Conservation (phyloP, 2,797 vertebrate genomes). For the Enteromius radiatus region DNA sequence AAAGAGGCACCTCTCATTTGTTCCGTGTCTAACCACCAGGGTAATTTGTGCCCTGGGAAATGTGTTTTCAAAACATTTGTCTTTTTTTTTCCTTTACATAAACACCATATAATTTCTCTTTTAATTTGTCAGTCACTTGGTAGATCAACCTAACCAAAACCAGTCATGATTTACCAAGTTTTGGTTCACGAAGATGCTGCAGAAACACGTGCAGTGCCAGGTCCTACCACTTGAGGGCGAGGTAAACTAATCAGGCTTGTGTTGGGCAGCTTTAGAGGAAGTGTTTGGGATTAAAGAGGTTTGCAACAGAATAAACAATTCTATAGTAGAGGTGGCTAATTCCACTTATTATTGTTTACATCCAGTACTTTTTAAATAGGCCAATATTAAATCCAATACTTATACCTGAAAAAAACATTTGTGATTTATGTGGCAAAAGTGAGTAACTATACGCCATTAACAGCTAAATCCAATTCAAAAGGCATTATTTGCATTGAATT, state of each 20-base stretch:
- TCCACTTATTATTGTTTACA: not conserved
- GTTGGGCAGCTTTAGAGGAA: conserved; percentile 41
- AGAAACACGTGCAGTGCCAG: conserved; percentile 29
- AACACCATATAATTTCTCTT: not conserved
- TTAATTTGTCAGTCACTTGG: not conserved
- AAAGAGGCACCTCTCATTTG: conserved; percentile 43
- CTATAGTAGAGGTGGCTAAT: not conserved
- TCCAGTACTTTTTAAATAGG: not conserved
- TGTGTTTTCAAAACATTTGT: not conserved
- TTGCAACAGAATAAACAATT: conserved; percentile 57
- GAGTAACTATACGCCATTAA: not conserved
- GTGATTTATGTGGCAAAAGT: not conserved
- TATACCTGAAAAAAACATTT: not conserved
- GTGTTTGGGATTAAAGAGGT: conserved; percentile 72
- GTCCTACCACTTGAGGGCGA: conserved; percentile 80
- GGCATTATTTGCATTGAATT: not conserved
- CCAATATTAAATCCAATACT: not conserved
- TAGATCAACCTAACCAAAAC: not conserved
- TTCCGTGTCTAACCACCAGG: conserved; percentile 29
- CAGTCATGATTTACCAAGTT: not conserved
- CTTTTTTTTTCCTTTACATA: not conserved
- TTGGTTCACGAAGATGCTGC: not conserved
- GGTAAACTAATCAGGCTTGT: conserved; percentile 73
- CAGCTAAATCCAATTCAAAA: not conserved
- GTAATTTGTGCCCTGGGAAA: conserved; percentile 37